Percentiles rank a stretch among this genome's conserved stretches.
These are phyloP conservation scores for Sympetrum striolatum DNA, from an alignment of 2,888 invertebrate species.

Conservation along the genomic window DNA sequence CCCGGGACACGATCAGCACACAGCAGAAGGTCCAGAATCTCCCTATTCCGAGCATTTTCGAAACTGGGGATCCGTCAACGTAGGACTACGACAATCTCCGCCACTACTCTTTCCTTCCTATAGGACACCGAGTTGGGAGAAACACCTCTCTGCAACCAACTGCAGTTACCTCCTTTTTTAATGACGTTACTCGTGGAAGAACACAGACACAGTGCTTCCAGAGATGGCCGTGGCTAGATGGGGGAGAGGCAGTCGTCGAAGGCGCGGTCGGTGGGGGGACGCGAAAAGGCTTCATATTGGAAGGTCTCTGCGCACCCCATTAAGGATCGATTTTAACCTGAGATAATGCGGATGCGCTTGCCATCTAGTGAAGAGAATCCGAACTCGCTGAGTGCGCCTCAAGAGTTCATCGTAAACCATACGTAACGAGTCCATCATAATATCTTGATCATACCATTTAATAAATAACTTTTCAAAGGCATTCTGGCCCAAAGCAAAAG, in stretches of 20 bases:
- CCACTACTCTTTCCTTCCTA: conserved; percentile 28
- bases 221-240: conserved; percentile 38
- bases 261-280: not conserved
- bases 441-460: too few relatives aligned
- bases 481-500: too few relatives aligned
- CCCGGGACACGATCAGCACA: conserved; percentile 31
- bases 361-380: not conserved
- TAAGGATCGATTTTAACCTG: conserved; percentile 6
- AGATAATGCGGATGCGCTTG: not conserved
- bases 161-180: conserved; percentile 35
- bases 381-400: not conserved
- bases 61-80: not conserved
- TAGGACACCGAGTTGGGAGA: conserved; percentile 22
- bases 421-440: too few relatives aligned
- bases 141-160: conserved; percentile 36
- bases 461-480: too few relatives aligned
- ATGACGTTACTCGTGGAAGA: conserved; percentile 12
- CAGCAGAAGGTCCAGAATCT: conserved; percentile 40
- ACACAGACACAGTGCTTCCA: conserved; percentile 32
- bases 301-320: conserved; percentile 13
- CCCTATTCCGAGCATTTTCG: conserved; percentile 33
- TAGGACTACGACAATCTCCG: conserved; percentile 6
- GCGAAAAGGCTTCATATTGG: not conserved
- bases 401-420: too few relatives aligned
- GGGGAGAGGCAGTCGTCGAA: not conserved